These are phyloP conservation scores for Podotricha telesiphe DNA, from an alignment of 2,888 invertebrate genomes.

Conservation along the genomic window DNA sequence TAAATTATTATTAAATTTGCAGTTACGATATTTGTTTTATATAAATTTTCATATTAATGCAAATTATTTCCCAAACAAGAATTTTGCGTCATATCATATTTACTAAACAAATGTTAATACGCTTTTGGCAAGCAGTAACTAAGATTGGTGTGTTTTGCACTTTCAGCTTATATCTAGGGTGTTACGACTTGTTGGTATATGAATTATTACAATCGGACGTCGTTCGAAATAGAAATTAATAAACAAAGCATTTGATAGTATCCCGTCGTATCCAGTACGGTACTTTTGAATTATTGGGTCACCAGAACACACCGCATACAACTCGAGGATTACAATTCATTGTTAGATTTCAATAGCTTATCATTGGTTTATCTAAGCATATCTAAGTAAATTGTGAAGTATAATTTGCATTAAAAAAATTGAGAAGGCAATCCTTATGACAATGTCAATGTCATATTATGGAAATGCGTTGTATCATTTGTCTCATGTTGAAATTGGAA, in stretches of 20 bases:
- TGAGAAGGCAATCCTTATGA: too few species aligned
- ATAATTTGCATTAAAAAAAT: constrained; percentile 13
- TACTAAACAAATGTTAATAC: constrained; percentile 12
- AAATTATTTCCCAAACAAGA: not conserved
- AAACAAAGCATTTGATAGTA: constrained; percentile 45
- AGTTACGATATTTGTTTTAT: not conserved
- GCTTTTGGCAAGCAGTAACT: not conserved
- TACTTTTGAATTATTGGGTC: constrained; percentile 60
- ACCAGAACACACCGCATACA: constrained; percentile 53
- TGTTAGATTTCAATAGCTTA: constrained; percentile 44
- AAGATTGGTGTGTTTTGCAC: constrained; percentile 10
- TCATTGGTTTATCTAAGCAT: constrained; percentile 33
- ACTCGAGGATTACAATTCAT: constrained; percentile 54
- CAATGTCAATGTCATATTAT: not conserved
- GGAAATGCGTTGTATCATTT: not conserved
- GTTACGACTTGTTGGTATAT: constrained; percentile 47
- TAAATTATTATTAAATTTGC: too few species aligned
- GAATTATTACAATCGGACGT: constrained; percentile 52
- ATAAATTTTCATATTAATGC: not conserved
- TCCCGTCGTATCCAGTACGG: constrained; percentile 42
- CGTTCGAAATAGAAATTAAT: constrained; percentile 49
- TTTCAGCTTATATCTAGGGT: constrained; percentile 8
- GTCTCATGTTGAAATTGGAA: not conserved
- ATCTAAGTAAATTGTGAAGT: constrained; percentile 23
- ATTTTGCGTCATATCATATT: not conserved